A percentile compares a stretch with the other conserved stretches of the same genome.
phyloP scores from a whole-genome alignment of 2,888 invertebrate genomes.

The Cotesia congregata region DNA sequence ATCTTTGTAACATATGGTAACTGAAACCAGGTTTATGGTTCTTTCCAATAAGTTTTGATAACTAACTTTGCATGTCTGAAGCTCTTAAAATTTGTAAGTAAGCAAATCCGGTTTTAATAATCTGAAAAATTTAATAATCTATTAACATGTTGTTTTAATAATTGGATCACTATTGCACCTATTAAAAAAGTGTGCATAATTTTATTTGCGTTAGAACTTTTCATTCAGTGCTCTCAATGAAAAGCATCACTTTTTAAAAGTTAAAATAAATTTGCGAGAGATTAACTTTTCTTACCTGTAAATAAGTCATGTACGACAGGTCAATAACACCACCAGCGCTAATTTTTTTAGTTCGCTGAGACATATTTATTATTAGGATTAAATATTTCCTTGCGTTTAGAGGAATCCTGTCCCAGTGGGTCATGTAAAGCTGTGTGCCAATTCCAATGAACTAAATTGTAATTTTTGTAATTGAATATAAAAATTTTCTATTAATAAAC shows the following conservation, averaged over 20 bases:
- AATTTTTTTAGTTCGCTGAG: conserved; percentile 39
- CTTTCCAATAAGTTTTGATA: background rate
- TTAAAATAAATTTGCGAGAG: too few relatives aligned
- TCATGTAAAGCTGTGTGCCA: conserved; percentile 41
- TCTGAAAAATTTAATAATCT: background rate
- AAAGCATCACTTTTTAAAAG: too few relatives aligned
- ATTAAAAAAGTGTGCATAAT: too few relatives aligned
- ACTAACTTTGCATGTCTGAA: background rate
- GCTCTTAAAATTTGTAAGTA: background rate
- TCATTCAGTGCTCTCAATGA: too few relatives aligned
- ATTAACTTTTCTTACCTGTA: conserved; percentile 41
- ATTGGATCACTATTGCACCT: too few relatives aligned
- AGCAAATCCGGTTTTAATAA: background rate
- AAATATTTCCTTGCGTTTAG: conserved; percentile 32
- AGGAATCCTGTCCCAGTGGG: conserved; percentile 45
- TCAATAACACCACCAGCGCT: conserved; percentile 47
- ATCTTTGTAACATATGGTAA: too few relatives aligned
- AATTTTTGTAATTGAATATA: too few relatives aligned
- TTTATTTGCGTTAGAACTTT: too few relatives aligned
- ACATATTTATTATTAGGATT: conserved; percentile 40
- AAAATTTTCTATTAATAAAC: too few relatives aligned
- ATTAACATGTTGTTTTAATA: too few relatives aligned
- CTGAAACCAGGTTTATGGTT: too few relatives aligned
- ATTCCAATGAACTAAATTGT: conserved; percentile 36
- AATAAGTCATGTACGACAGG: conserved; percentile 49